Percentiles rank a stretch among this genome's conserved stretches.
These are phyloP conservation scores for Vipera ursinii DNA, from an alignment of 2,797 vertebrate genomes.

Conservation along the genomic window DNA sequence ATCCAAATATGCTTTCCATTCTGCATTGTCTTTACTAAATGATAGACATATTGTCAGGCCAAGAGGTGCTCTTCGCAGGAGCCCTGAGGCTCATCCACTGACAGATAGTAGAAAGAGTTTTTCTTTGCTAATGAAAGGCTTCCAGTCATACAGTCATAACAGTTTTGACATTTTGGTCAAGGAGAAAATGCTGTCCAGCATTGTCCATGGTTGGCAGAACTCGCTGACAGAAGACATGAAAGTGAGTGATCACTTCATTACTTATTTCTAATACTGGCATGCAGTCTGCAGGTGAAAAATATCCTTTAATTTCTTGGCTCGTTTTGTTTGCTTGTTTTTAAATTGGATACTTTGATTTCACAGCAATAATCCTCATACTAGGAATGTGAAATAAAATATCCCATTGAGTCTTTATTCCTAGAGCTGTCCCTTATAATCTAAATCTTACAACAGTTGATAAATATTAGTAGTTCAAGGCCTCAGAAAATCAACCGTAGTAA, in stretches of 20 bases:
- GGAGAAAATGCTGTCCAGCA: conserved; percentile 53
- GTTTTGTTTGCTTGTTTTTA: neutral
- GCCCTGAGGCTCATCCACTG: conserved; percentile 28
- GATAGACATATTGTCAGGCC: conserved; percentile 44
- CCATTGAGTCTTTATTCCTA: neutral
- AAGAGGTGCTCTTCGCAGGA: neutral
- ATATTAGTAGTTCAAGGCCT: neutral
- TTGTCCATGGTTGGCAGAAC: conserved; percentile 67
- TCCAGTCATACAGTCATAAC: conserved; percentile 54
- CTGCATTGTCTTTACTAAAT: neutral
- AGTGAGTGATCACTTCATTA: conserved; percentile 13
- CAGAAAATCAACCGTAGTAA: neutral
- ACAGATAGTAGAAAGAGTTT: conserved; percentile 37
- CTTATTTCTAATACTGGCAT: conserved; percentile 42
- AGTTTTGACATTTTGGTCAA: conserved; percentile 64
- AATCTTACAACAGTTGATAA: neutral
- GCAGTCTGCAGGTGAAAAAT: conserved; percentile 6
- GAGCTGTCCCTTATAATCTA: neutral
- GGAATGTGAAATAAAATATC: neutral
- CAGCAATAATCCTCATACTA: fast-evolving
- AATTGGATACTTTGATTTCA: neutral
- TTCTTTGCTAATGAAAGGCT: conserved; percentile 47
- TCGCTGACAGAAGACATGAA: conserved; percentile 69
- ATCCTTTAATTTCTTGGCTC: neutral
- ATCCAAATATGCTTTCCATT: neutral